Percentiles rank a stretch among this genome's conserved stretches.
These are phyloP conservation scores for Oscheius sp. DNA, from an alignment of 2,888 invertebrate genomes.

Conservation along the genomic window DNA sequence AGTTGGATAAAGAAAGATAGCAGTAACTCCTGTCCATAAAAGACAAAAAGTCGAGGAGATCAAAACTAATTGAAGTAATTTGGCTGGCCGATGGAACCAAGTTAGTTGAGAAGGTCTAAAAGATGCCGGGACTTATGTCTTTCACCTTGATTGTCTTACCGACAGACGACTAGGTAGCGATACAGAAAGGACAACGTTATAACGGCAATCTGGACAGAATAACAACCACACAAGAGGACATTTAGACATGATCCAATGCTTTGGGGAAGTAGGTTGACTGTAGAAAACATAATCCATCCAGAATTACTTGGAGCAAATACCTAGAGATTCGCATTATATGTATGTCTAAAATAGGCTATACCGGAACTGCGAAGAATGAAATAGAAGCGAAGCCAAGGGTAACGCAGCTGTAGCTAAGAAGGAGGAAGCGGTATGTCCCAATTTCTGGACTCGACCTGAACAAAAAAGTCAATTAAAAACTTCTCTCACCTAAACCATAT, in stretches of 20 bases:
- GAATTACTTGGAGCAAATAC: neutral
- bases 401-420: neutral
- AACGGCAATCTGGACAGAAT: neutral
- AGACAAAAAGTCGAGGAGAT: neutral
- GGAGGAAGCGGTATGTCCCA: neutral
- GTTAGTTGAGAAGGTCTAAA: neutral
- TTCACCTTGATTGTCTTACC: neutral
- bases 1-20: neutral
- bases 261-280: neutral
- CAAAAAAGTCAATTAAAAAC: neutral
- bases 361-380: conserved; percentile 1
- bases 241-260: neutral
- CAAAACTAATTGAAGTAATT: neutral
- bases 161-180: conserved; percentile 1
- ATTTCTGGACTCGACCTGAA: conserved; percentile 9
- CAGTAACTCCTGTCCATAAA: conserved; percentile 1
- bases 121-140: neutral
- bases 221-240: conserved; percentile 1
- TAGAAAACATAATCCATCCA: conserved; percentile 1
- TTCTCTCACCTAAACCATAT: neutral
- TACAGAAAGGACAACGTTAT: conserved; percentile 5
- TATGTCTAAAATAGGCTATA: neutral
- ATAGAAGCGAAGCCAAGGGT: neutral
- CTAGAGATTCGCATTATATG: neutral
- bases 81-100: neutral